These are phyloP conservation scores for Alentia gelatinosa DNA, from an alignment of 2,888 invertebrate species.

Conservation along the genomic window DNA sequence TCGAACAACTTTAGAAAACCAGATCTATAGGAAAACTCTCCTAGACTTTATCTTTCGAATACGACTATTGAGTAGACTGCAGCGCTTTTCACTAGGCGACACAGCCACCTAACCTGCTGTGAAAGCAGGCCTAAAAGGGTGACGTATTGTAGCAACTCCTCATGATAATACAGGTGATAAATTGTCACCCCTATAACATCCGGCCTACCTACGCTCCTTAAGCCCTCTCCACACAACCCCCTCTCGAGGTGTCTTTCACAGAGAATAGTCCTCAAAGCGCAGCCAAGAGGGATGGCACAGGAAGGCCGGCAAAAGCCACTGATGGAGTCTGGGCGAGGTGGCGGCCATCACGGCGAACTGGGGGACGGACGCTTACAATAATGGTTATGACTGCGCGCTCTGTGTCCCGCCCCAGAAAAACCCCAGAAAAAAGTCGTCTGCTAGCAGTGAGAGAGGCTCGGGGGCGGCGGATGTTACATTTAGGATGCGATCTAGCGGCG, in stretches of 20 bases:
- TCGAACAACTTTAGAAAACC: no score
- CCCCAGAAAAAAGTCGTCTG: background rate
- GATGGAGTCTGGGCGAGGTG: background rate
- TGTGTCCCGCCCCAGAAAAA: background rate
- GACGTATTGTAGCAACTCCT: background rate
- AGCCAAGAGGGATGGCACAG: background rate
- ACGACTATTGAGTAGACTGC: no score
- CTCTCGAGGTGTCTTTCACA: background rate
- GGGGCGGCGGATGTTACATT: background rate
- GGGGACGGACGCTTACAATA: background rate
- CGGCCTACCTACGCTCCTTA: background rate
- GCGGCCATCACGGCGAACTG: background rate
- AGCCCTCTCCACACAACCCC: background rate
- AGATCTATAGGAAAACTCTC: no score
- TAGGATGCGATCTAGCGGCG: no score
- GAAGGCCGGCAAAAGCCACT: background rate
- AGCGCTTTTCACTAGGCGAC: no score
- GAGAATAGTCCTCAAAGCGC: background rate
- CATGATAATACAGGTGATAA: slow-evolving; percentile 1
- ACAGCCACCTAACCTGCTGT: background rate
- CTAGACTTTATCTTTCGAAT: no score
- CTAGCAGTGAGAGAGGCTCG: background rate
- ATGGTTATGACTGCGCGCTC: background rate
- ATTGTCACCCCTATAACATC: background rate
- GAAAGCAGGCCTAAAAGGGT: background rate